These are phyloP conservation scores for Rana temporaria DNA, from an alignment of 2,113 vertebrate genomes.

Conservation along the genomic window DNA sequence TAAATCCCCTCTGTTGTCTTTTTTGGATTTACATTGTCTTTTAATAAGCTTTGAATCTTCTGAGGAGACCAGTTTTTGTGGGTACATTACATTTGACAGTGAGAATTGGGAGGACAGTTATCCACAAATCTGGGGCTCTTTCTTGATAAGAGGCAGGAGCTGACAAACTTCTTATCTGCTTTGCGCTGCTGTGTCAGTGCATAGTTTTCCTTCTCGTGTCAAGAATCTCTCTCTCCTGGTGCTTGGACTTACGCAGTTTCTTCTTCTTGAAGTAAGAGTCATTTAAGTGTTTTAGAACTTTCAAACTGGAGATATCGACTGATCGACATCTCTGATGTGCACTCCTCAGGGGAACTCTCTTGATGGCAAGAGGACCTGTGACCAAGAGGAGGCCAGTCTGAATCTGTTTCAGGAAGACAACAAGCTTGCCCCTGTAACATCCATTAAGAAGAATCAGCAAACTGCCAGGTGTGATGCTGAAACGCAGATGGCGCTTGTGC, in stretches of 20 bases:
- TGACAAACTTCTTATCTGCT: too few relatives aligned
- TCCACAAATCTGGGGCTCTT: too few relatives aligned
- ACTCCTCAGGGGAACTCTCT: constrained; percentile 92
- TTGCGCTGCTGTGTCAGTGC: too few relatives aligned
- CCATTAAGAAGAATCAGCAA: constrained; percentile 93
- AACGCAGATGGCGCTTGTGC: constrained; percentile 87
- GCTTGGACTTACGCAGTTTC: constrained; percentile 89
- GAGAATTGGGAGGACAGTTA: too few relatives aligned
- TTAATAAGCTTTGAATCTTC: too few relatives aligned
- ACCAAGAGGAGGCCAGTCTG: constrained; percentile 90
- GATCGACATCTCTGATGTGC: constrained; percentile 97
- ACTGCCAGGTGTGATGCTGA: constrained; percentile 89
- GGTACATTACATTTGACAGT: too few relatives aligned
- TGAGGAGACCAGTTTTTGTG: too few relatives aligned
- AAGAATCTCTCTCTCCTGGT: constrained; percentile 98
- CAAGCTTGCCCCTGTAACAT: constrained; percentile 95
- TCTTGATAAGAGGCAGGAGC: too few relatives aligned
- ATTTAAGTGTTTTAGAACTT: constrained; percentile 87
- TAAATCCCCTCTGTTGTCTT: too few relatives aligned
- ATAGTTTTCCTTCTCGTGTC: constrained; percentile 98
- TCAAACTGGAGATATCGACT: constrained; percentile 88
- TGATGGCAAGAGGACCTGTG: constrained; percentile 88
- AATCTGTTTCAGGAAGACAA: constrained; percentile 96
- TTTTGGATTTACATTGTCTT: too few relatives aligned
- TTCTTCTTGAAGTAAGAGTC: constrained; percentile 98